Evolutionary conservation across 2,113 vertebrate genomes (phyloP).

Genomic region (Eidolon helvum): DNA sequence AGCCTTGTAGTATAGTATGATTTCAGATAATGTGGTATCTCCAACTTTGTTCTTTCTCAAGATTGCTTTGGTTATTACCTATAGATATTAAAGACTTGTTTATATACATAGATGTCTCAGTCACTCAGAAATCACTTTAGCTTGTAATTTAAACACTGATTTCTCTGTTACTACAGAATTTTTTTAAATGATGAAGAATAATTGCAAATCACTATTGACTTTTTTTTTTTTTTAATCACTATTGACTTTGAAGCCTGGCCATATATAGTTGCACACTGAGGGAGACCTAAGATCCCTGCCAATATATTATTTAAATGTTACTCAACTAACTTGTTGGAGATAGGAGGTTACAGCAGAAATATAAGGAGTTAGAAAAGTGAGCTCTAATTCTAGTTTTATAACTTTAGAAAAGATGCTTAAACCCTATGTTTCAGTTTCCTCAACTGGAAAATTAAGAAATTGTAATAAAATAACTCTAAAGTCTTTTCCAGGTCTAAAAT

Average conservation of each 20-base stretch:
- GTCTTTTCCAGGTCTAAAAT: slow-evolving; percentile 16
- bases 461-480: slow-evolving; percentile 14
- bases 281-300: background rate
- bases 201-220: background rate
- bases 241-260: background rate
- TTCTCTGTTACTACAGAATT: background rate
- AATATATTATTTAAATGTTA: background rate
- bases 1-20: background rate
- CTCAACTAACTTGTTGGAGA: background rate
- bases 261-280: background rate
- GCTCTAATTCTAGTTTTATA: background rate
- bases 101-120: background rate
- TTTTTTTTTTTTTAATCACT: background rate
- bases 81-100: slow-evolving; percentile 4
- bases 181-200: background rate
- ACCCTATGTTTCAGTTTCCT: slow-evolving; percentile 3
- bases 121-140: background rate
- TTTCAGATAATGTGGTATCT: background rate
- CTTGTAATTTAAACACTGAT: background rate
- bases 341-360: background rate
- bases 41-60: background rate
- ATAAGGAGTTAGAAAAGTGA: background rate
- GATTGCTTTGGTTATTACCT: background rate
- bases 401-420: background rate
- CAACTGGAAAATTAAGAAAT: slow-evolving; percentile 11